Evolutionary conservation across 2,888 invertebrate genomes (phyloP), one percentile per base, ranked within the genome.

Genomic region (Tricholauxania praeusta): DNA sequence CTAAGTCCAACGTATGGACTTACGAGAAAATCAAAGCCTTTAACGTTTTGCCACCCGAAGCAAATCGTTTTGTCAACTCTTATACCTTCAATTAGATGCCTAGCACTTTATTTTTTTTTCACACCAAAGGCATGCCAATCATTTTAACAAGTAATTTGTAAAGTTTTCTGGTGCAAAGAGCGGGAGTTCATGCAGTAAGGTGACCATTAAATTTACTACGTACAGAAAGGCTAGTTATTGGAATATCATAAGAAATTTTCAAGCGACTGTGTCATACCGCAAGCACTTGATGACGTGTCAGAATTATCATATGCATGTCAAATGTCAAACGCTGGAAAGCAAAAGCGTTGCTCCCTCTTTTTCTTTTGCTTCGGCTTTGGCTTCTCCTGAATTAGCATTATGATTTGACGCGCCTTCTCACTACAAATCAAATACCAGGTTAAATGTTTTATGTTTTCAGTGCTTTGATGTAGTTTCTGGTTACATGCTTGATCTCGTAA

Each of bases 271-370:
- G 59, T 57, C 19, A 28, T 19, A 51, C 72, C 72, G 59, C 59
- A 68, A 39, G 72, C 75, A 71, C 70, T 82, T 84, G 85, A 83
- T 85, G 86, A 86, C 86, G 86, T 86, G 85, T 86, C 85, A 86
- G 81, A 86, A 86, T 86, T 86, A 84, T 85, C 83, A 84, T 86
- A 86, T 84, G 84, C 85, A 84, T 83, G 84, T 86, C 83, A 85
- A 82, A 82, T 84, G 82, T 82, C 82, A 63, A 39, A 63, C 17
- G 39, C 19, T 39, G 48, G 39, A 59, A 17, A 62, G 32, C n/a
- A 39, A 48, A 60, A 39, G 39, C n/a, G 17, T n/a, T 15, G 12
- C 49, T 59, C 22, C 57, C 52, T 32, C 52, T 39, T 7, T 17
- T 32, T 39, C 52, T n/a, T 19, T 62, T 14, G 39, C 39, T 39